These are phyloP conservation scores for Leucozona laternaria DNA, from an alignment of 2,888 invertebrate genomes.

Conservation along the genomic window DNA sequence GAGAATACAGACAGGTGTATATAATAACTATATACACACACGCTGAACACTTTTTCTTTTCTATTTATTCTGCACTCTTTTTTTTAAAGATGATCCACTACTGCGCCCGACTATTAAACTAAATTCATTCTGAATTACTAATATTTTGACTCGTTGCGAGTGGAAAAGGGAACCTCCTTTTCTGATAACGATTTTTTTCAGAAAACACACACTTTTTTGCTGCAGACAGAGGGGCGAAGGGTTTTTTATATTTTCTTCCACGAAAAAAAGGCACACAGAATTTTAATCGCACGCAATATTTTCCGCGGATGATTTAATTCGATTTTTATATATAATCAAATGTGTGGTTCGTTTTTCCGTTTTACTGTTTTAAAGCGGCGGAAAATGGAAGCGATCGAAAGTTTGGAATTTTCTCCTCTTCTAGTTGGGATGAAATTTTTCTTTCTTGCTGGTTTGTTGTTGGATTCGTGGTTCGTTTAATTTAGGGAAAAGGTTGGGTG, in stretches of 20 bases:
- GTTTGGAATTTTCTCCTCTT: slow-evolving; percentile 26
- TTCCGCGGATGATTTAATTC: slow-evolving; percentile 42
- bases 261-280: slow-evolving; percentile 20
- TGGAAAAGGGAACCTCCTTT: slow-evolving; percentile 32
- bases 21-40: slow-evolving; percentile 49
- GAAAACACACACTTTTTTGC: neutral
- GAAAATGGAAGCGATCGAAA: slow-evolving; percentile 69
- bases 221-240: neutral
- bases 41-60: slow-evolving; percentile 54
- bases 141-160: slow-evolving; percentile 20
- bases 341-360: slow-evolving; percentile 34
- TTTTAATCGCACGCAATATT: slow-evolving; percentile 39
- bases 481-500: slow-evolving; percentile 21
- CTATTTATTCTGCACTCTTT: slow-evolving; percentile 36
- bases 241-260: slow-evolving; percentile 19
- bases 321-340: neutral
- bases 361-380: slow-evolving; percentile 13
- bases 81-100: slow-evolving; percentile 40
- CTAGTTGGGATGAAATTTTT: slow-evolving; percentile 46
- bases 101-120: slow-evolving; percentile 45
- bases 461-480: slow-evolving; percentile 21
- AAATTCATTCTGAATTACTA: slow-evolving; percentile 52
- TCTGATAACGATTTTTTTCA: slow-evolving; percentile 37
- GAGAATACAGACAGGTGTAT: slow-evolving; percentile 69
- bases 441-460: slow-evolving; percentile 42